A percentile compares a stretch with the other conserved stretches of the same genome.
phyloP scores from a whole-genome alignment of 1,140 invertebrate species.

The Frieseomelitta varia region DNA sequence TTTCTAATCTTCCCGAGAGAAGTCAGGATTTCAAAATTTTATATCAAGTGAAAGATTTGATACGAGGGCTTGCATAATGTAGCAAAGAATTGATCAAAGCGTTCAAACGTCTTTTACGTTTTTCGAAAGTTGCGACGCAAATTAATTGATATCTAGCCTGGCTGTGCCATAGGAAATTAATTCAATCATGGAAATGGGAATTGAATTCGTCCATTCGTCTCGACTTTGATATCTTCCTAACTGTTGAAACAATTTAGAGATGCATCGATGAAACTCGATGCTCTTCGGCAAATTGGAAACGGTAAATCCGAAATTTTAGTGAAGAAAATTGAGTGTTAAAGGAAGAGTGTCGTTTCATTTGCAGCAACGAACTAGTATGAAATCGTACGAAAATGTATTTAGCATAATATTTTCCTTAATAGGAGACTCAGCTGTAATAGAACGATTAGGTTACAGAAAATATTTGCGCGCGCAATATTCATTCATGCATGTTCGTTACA shows the following conservation, averaged over 20 bases:
- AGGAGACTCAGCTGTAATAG: not conserved
- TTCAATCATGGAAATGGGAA: constrained; percentile 23
- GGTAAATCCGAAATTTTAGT: not conserved
- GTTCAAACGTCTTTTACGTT: no score
- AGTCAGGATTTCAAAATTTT: no score
- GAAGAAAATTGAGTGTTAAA: not conserved
- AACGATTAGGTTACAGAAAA: no score
- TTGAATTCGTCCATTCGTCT: constrained; percentile 23
- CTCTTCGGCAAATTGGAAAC: not conserved
- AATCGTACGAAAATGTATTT: not conserved
- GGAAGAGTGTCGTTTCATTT: not conserved
- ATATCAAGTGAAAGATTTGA: no score
- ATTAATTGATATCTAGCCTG: constrained; percentile 46
- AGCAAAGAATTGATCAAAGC: no score
- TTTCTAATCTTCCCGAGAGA: no score
- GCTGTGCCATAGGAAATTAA: constrained; percentile 49
- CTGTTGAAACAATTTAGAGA: not conserved
- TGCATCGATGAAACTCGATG: not conserved
- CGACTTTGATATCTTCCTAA: not conserved
- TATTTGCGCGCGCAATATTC: no score
- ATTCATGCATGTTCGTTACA: no score
- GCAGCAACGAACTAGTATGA: not conserved
- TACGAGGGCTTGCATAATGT: no score
- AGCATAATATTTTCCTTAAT: no score
- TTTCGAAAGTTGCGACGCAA: no score